Percentiles rank a stretch among this genome's conserved stretches.
These are phyloP conservation scores for Lagopus muta DNA, from an alignment of 2,113 vertebrate genomes.

Conservation along the genomic window DNA sequence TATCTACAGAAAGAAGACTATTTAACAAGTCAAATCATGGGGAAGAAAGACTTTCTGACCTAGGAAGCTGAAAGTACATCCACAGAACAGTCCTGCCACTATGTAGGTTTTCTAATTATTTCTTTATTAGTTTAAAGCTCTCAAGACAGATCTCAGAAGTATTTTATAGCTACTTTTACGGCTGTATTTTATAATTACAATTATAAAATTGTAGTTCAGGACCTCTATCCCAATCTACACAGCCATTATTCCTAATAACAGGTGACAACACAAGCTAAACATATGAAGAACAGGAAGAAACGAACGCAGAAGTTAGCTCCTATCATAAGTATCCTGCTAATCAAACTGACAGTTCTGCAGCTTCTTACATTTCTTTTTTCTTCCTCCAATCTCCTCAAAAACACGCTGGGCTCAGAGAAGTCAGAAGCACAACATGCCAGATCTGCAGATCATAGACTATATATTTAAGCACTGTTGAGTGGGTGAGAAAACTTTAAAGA, in stretches of 20 bases:
- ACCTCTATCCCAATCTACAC: background rate
- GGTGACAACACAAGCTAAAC: background rate
- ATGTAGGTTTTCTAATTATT: background rate
- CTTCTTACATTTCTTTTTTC: background rate
- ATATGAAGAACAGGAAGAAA: background rate
- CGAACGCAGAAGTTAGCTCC: background rate
- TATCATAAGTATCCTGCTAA: background rate
- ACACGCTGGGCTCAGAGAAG: background rate
- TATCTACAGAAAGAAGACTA: background rate
- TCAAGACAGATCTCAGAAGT: background rate
- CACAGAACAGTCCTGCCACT: background rate
- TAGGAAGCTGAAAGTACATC: background rate
- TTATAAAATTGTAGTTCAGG: background rate
- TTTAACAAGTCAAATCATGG: background rate
- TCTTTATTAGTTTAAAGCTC: background rate
- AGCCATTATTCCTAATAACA: background rate
- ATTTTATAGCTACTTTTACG: background rate
- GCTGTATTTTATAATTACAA: background rate
- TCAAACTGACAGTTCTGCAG: background rate
- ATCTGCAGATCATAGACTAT: background rate
- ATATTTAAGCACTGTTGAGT: background rate
- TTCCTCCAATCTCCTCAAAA: background rate
- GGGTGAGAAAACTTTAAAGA: background rate
- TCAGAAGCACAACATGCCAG: background rate
- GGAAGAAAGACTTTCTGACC: background rate